These are phyloP conservation scores for Sorex araneus DNA, from an alignment of 2,113 vertebrate genomes.

Conservation along the genomic window DNA sequence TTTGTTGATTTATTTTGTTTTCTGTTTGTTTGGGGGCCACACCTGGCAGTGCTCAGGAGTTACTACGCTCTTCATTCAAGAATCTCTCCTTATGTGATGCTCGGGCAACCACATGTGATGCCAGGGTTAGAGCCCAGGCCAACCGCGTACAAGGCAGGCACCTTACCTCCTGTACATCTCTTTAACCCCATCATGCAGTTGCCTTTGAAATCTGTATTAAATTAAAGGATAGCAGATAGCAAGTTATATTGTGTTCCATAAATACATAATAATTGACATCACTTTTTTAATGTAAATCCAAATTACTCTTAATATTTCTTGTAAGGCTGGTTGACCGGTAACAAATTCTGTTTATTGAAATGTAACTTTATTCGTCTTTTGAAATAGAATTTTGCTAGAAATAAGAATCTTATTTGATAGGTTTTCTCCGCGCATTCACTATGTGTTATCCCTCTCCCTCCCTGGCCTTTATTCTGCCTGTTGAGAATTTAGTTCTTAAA, in stretches of 20 bases:
- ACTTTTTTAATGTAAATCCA: slow-evolving; percentile 28
- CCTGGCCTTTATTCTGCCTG: background rate
- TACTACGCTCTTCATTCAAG: no score
- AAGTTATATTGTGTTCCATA: slow-evolving; percentile 31
- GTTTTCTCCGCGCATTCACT: no score
- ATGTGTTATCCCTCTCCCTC: background rate
- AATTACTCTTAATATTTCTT: slow-evolving; percentile 7
- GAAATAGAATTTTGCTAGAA: slow-evolving; percentile 24
- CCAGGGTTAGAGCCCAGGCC: no score
- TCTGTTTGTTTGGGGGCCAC: no score
- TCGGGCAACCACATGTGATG: no score
- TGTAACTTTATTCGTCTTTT: slow-evolving; percentile 46
- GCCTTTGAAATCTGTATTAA: no score
- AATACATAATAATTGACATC: slow-evolving; percentile 48
- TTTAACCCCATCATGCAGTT: no score
- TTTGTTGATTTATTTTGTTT: no score
- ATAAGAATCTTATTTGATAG: background rate
- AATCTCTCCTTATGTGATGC: no score
- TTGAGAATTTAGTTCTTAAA: slow-evolving; percentile 23
- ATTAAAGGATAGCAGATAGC: slow-evolving; percentile 18
- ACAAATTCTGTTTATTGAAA: background rate
- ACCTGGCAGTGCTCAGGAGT: no score
- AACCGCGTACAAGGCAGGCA: no score
- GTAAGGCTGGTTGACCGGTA: slow-evolving; percentile 23
- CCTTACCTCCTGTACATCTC: no score